Evolutionary conservation across 2,888 invertebrate species (phyloP), one percentile per base, ranked within the genome.

Genomic region (Cantharis rufa): DNA sequence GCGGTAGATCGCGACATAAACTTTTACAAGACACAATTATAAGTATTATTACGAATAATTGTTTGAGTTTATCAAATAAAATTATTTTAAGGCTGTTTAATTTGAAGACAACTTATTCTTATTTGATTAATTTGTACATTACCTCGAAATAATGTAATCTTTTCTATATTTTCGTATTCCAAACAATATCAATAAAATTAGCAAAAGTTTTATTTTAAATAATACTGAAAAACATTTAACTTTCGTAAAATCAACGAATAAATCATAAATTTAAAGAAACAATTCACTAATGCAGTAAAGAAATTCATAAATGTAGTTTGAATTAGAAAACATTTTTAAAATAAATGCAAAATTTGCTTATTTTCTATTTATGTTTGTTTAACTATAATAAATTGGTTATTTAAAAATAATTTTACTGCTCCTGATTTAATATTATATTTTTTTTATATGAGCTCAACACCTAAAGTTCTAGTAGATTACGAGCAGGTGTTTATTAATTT

Each of bases 91-190:
- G 72, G 48, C 64, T 72, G 66, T 21, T 64, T 64, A 64, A 64
- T 64, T 64, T 64, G 61, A 15, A 28, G 70, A 63, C 70, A 64
- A 18, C 18, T 18, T 18, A 18, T 70, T 28, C n/a, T 21, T 63
- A 74, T 74, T 74, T 64, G 32, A 70, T 70, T 74, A 74, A 74
- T 74, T 74, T 70, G 21, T 24, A 27, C 69, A 66, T 74, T 74
- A 24, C 24, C 32, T 62, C 10, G 13, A 21, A 21, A 64, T 64
- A 21, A 64, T 64, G 64, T 64, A 64, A 64, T 64, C 11, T 64
- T 16, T 69, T 74, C 18, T 11, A n/a, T n/a, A 48, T n/a, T 48
- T 48, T 48, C n/a, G n/a, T n/a, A 48, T 48, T n/a, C n/a, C 5
- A 0, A 32, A n/a, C n/a, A 48, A 48, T 13, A n/a, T 9, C 7